Percentiles rank a stretch among this genome's conserved stretches.
phyloP scores from a whole-genome alignment of 1,140 invertebrate genomes.

The Drosophila ogumai region DNA sequence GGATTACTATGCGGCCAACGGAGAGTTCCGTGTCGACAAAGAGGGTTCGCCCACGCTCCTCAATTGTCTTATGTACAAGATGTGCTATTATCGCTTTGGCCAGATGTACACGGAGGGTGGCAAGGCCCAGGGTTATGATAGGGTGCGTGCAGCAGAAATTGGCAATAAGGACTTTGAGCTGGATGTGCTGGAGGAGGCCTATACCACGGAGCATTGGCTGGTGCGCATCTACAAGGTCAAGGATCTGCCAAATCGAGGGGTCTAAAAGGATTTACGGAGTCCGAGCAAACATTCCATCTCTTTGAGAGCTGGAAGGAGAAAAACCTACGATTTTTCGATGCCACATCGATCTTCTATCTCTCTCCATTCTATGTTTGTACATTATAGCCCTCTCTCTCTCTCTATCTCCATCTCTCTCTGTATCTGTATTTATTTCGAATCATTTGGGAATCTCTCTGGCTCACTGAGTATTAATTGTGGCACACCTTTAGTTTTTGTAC shows the following conservation, averaged over 20 bases:
- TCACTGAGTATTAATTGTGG: conserved; percentile 46
- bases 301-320: conserved; percentile 4
- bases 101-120: conserved; percentile 97
- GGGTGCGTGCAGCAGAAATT: conserved; percentile 96
- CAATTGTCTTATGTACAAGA: conserved; percentile 98
- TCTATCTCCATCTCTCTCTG: neutral
- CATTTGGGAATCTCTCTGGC: conserved; percentile 25
- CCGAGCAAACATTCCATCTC: conserved; percentile 20
- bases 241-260: conserved; percentile 93
- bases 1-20: conserved; percentile 97
- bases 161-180: conserved; percentile 98
- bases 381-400: conserved; percentile 13
- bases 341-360: conserved; percentile 10
- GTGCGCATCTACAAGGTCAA: conserved; percentile 98
- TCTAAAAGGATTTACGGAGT: conserved; percentile 81
- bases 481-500: conserved; percentile 25
- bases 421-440: conserved; percentile 20
- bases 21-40: conserved; percentile 97
- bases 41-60: conserved; percentile 94
- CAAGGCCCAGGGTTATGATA: conserved; percentile 94
- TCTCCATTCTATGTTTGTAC: conserved; percentile 37
- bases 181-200: conserved; percentile 96
- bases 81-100: conserved; percentile 98
- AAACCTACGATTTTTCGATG: neutral
- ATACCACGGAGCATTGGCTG: conserved; percentile 98